phyloP scores from a whole-genome alignment of 2,797 vertebrate genomes.

The Myotis pilosus region DNA sequence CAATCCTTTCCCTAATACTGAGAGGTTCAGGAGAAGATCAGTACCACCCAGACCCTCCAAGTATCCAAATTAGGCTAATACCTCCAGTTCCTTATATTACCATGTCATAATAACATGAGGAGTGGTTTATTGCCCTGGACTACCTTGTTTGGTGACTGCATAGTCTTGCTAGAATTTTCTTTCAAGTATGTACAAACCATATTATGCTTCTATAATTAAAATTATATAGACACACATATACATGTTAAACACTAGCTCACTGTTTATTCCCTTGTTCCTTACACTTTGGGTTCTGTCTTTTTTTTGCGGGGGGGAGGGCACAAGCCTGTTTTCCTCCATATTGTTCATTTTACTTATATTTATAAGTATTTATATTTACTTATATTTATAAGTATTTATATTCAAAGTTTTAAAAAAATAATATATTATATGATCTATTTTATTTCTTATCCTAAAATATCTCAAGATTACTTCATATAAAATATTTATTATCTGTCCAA shows the following conservation, averaged over 20 bases:
- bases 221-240: background rate
- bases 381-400: too few relatives aligned
- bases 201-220: background rate
- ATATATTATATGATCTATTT: background rate
- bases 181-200: background rate
- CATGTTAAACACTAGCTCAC: background rate
- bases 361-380: too few relatives aligned
- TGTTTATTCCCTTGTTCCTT: background rate
- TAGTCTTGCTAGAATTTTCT: background rate
- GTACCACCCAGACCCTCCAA: background rate
- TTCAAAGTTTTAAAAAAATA: slow-evolving; percentile 1
- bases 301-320: background rate
- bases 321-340: background rate
- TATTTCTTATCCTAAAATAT: slow-evolving; percentile 21
- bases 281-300: background rate
- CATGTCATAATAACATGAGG: background rate
- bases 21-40: background rate
- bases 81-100: background rate
- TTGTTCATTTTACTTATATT: background rate
- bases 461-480: background rate
- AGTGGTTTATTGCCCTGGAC: background rate
- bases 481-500: background rate
- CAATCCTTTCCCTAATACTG: background rate
- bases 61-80: background rate
- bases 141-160: background rate